Conservation (phyloP, 2,113 vertebrate species). For the Platichthys flesus region DNA sequence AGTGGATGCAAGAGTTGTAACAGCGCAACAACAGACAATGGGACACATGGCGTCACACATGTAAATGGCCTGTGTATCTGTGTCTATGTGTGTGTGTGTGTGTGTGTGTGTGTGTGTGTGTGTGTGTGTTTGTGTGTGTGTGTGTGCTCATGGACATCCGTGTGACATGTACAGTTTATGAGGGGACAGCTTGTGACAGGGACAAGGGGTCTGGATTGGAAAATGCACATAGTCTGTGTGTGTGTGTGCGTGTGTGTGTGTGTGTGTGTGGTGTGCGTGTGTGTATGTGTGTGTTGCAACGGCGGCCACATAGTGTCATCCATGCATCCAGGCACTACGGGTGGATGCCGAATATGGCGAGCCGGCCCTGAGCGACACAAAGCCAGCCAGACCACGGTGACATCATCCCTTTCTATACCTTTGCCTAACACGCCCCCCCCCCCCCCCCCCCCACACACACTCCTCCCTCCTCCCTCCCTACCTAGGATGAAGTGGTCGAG, state of each 20-base stretch:
- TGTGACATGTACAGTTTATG: conserved; percentile 13
- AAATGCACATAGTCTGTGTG: too few relatives aligned
- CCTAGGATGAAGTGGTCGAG: conserved; percentile 63
- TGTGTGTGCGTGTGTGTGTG: too few relatives aligned
- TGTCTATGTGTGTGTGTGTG: conserved; percentile 6
- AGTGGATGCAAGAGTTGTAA: conserved; percentile 37
- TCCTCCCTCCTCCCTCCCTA: conserved; percentile 14
- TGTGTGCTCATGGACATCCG: background rate
- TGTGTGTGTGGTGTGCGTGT: background rate
- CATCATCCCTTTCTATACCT: conserved; percentile 77
- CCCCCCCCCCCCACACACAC: background rate
- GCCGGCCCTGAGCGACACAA: conserved; percentile 48
- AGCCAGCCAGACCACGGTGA: conserved; percentile 75
- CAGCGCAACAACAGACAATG: conserved; percentile 51
- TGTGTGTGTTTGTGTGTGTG: conserved; percentile 9
- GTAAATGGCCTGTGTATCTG: conserved; percentile 13
- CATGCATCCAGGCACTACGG: conserved; percentile 9
- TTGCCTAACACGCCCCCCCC: background rate
- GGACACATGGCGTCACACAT: conserved; percentile 47
- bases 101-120: conserved; percentile 8
- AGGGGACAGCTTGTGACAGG: conserved; percentile 51
- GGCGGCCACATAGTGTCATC: conserved; percentile 6
- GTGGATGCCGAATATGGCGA: conserved; percentile 38
- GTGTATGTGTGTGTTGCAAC: background rate
- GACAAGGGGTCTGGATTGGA: conserved; percentile 24